phyloP scores from a whole-genome alignment of 1,140 invertebrate genomes.

The Laodelphax striatellus region DNA sequence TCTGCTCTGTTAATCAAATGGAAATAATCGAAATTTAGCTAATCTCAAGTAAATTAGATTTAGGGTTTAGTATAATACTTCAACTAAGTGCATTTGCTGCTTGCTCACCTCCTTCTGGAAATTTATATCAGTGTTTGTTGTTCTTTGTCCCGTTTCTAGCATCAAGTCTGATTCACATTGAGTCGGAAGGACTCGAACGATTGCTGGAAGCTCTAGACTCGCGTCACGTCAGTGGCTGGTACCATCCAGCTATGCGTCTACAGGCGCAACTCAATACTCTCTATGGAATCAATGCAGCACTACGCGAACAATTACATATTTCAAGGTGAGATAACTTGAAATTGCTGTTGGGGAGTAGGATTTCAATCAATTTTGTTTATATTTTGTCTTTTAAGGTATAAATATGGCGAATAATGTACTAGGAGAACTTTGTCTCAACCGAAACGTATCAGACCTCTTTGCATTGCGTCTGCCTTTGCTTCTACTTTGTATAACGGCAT shows the following conservation, averaged over 20 bases:
- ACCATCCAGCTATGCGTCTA: slow-evolving; percentile 58
- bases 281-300: slow-evolving; percentile 42
- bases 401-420: background rate
- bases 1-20: too few relatives aligned
- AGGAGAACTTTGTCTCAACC: background rate
- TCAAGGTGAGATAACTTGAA: slow-evolving; percentile 11
- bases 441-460: too few relatives aligned
- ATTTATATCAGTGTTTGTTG: too few relatives aligned
- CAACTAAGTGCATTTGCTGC: background rate
- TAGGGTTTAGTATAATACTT: too few relatives aligned
- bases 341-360: too few relatives aligned
- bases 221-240: slow-evolving; percentile 57
- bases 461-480: too few relatives aligned
- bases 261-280: slow-evolving; percentile 50
- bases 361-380: background rate
- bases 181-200: slow-evolving; percentile 44
- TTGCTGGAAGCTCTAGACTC: slow-evolving; percentile 50
- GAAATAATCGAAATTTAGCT: too few relatives aligned
- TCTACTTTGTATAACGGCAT: too few relatives aligned
- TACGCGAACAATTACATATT: slow-evolving; percentile 37
- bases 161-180: slow-evolving; percentile 34
- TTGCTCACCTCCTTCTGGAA: too few relatives aligned
- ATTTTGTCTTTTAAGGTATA: background rate
- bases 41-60: too few relatives aligned
- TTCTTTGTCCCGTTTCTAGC: slow-evolving; percentile 22